Percentiles rank a stretch among this genome's conserved stretches.
Conservation (phyloP, 2,888 invertebrate species). For the Folsomia manolachei region DNA sequence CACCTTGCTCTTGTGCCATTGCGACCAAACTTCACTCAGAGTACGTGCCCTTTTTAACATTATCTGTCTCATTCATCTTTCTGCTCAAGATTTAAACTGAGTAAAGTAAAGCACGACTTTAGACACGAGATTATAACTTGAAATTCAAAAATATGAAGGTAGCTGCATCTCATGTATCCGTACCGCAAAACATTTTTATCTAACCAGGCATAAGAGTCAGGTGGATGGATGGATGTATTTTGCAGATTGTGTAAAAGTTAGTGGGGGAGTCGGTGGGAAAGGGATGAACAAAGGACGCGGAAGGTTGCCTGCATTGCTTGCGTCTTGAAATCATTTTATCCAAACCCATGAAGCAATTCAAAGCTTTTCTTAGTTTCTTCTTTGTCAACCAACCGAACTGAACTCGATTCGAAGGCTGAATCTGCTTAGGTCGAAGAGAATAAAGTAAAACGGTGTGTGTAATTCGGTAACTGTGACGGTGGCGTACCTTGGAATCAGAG, state of each 20-base stretch:
- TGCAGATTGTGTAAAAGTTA: not conserved
- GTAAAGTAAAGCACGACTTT: not conserved
- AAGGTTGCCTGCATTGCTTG: not conserved
- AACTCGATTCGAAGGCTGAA: not conserved
- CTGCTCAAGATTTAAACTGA: not conserved
- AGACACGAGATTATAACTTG: not conserved
- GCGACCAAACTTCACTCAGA: constrained; percentile 2
- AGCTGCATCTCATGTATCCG: not conserved
- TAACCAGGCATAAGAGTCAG: too few relatives aligned
- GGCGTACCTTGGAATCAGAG: too few relatives aligned
- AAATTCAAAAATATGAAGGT: too few relatives aligned
- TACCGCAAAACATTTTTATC: not conserved
- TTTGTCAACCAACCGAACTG: not conserved
- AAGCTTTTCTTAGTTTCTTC: not conserved
- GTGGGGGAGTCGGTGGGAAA: not conserved
- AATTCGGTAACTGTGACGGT: too few relatives aligned
- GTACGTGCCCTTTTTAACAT: too few relatives aligned
- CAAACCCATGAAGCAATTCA: not conserved
- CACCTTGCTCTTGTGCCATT: constrained; percentile 3
- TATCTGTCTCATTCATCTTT: not conserved
- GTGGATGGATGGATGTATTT: too few relatives aligned
- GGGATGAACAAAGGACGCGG: not conserved
- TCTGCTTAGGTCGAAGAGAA: too few relatives aligned
- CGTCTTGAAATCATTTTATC: not conserved
- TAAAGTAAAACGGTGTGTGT: too few relatives aligned